A percentile compares a stretch with the other conserved stretches of the same genome.
phyloP scores from a whole-genome alignment of 2,888 invertebrate species.

The Caenorhabditis sinica region DNA sequence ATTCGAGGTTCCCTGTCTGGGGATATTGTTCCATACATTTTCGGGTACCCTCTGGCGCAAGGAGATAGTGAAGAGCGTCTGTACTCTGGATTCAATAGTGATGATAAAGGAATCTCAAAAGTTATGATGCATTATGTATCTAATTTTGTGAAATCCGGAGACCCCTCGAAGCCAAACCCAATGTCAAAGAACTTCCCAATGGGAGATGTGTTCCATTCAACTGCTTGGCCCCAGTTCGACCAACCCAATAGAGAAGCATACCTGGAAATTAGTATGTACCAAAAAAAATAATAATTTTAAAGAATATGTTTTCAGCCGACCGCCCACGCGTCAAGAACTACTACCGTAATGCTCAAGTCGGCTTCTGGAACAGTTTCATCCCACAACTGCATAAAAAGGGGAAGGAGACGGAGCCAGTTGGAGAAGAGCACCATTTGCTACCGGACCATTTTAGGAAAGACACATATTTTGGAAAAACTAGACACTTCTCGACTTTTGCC shows the following conservation, averaged over 20 bases:
- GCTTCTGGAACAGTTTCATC: constrained; percentile 83
- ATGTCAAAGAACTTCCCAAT: constrained; percentile 78
- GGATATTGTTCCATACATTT: constrained; percentile 83
- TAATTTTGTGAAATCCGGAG: constrained; percentile 83
- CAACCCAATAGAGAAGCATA: constrained; percentile 81
- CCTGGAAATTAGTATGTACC: constrained; percentile 80
- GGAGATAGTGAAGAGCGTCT: constrained; percentile 73
- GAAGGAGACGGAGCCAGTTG: constrained; percentile 64
- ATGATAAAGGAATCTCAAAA: constrained; percentile 80
- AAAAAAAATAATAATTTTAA: background rate
- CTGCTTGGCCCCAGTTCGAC: constrained; percentile 82
- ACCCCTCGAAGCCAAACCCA: constrained; percentile 80
- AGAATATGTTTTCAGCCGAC: constrained; percentile 72
- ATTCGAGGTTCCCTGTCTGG: constrained; percentile 81
- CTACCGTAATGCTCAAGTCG: constrained; percentile 82
- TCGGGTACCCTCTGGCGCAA: constrained; percentile 82
- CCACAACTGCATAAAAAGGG: constrained; percentile 80
- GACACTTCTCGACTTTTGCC: constrained; percentile 77
- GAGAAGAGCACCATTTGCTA: constrained; percentile 56
- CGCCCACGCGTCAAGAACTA: constrained; percentile 82
- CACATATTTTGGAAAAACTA: constrained; percentile 81
- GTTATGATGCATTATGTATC: constrained; percentile 83
- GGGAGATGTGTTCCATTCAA: constrained; percentile 79
- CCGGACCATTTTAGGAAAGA: constrained; percentile 72
- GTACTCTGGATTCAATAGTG: constrained; percentile 76